Evolutionary conservation across 2,888 invertebrate genomes (phyloP).

Genomic region (Julus scanicus): DNA sequence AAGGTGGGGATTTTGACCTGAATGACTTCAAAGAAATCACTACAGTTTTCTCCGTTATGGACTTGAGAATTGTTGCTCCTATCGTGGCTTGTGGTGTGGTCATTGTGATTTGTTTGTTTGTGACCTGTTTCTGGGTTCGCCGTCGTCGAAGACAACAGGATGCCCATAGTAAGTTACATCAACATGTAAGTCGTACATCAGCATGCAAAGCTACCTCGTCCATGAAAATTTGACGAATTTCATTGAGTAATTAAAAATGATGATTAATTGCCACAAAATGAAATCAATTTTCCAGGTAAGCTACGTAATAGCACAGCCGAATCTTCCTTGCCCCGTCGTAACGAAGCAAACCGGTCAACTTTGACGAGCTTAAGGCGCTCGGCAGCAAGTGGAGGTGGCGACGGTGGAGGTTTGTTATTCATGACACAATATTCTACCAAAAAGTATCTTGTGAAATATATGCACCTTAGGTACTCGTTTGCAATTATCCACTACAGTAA

Average conservation of each 20-base stretch:
- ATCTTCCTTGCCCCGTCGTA: background rate
- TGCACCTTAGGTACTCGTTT: no score
- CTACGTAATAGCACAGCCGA: background rate
- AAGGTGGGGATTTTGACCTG: slow-evolving; percentile 51
- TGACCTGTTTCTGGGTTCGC: slow-evolving; percentile 53
- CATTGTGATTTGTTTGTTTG: slow-evolving; percentile 49
- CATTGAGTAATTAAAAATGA: no score
- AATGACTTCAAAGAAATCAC: slow-evolving; percentile 51
- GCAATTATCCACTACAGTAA: no score
- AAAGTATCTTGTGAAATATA: no score
- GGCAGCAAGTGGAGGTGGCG: background rate
- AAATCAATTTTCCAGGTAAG: background rate
- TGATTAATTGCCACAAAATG: background rate
- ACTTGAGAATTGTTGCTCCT: background rate
- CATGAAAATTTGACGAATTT: no score
- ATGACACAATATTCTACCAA: no score
- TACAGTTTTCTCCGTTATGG: slow-evolving; percentile 26
- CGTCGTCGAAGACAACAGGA: slow-evolving; percentile 51
- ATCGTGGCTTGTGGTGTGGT: slow-evolving; percentile 49
- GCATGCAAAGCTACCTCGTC: no score
- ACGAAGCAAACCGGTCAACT: background rate
- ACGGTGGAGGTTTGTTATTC: no score
- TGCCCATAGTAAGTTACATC: no score
- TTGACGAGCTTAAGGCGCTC: slow-evolving; percentile 31
- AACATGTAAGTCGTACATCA: no score